Percentiles rank a stretch among this genome's conserved stretches.
Evolutionary conservation across 2,113 vertebrate genomes (phyloP).

Genomic region (Bubalus kerabau): DNA sequence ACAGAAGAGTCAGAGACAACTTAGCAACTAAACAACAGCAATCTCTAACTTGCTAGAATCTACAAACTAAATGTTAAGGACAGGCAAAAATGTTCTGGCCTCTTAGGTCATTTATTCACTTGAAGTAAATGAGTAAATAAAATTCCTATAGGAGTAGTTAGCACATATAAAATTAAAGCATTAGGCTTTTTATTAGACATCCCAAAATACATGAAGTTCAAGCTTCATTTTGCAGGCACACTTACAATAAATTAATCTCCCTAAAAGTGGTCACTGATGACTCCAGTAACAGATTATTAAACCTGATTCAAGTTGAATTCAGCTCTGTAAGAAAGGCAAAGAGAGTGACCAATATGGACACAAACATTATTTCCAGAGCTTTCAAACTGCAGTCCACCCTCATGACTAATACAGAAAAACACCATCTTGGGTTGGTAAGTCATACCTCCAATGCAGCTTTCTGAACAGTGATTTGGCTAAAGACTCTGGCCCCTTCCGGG

Average conservation of each 20-base stretch:
- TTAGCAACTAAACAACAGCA: neutral
- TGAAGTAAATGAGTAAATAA: neutral
- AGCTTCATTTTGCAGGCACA: neutral
- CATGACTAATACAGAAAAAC: neutral
- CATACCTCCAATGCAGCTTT: conserved; percentile 94
- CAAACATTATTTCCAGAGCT: neutral
- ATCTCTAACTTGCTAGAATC: neutral
- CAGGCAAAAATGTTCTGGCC: neutral
- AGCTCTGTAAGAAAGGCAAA: neutral
- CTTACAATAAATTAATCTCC: neutral
- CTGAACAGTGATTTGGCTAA: conserved; percentile 94
- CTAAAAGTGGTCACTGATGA: neutral
- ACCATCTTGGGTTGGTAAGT: neutral
- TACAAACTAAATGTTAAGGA: neutral
- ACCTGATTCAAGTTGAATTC: neutral
- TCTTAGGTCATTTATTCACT: neutral
- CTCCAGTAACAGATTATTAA: neutral
- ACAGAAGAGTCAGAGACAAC: neutral
- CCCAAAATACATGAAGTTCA: neutral
- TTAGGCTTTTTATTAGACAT: neutral
- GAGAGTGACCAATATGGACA: neutral
- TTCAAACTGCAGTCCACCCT: neutral
- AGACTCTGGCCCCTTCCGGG: conserved; percentile 93
- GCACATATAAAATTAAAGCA: neutral
- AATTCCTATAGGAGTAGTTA: neutral